phyloP scores from a whole-genome alignment of 2,888 invertebrate species.

The Cyclophora punctaria region DNA sequence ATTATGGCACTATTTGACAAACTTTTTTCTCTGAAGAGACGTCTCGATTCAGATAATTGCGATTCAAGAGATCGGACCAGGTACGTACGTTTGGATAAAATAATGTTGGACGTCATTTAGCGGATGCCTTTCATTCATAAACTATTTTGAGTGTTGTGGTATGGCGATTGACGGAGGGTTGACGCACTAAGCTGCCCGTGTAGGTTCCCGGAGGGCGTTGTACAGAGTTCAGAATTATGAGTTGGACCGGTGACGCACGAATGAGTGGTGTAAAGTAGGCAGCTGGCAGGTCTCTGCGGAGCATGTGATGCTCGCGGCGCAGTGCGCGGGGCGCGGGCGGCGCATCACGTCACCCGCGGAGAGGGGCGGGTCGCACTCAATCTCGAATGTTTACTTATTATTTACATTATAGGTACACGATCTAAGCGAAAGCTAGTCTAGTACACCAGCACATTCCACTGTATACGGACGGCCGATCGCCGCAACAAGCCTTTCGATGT shows the following conservation, averaged over 20 bases:
- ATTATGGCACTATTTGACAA: constrained; percentile 84
- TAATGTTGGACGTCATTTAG: constrained; percentile 3
- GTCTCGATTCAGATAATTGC: constrained; percentile 55
- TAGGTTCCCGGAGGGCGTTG: constrained; percentile 25
- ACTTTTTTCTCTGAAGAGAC: constrained; percentile 79
- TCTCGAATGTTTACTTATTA: constrained; percentile 62
- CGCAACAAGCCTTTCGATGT: constrained; percentile 40
- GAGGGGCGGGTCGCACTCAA: constrained; percentile 53
- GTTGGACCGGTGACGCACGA: constrained; percentile 46
- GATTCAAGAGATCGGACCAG: constrained; percentile 63
- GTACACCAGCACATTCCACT: constrained; percentile 69
- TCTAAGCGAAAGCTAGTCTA: constrained; percentile 32
- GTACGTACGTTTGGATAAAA: constrained; percentile 46
- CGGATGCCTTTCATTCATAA: constrained; percentile 50
- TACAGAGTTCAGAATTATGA: neutral
- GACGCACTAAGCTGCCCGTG: constrained; percentile 42
- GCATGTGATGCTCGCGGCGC: constrained; percentile 48
- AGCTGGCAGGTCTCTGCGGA: constrained; percentile 29
- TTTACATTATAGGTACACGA: constrained; percentile 38
- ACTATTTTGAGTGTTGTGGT: constrained; percentile 45
- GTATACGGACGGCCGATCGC: constrained; percentile 37
- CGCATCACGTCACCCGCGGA: constrained; percentile 48
- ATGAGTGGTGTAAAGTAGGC: constrained; percentile 23
- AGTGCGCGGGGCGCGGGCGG: constrained; percentile 33
- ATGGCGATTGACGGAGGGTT: constrained; percentile 28